Percentiles rank a stretch among this genome's conserved stretches.
Conservation (phyloP, 2,888 invertebrate species). For the Crepidodera aurea region DNA sequence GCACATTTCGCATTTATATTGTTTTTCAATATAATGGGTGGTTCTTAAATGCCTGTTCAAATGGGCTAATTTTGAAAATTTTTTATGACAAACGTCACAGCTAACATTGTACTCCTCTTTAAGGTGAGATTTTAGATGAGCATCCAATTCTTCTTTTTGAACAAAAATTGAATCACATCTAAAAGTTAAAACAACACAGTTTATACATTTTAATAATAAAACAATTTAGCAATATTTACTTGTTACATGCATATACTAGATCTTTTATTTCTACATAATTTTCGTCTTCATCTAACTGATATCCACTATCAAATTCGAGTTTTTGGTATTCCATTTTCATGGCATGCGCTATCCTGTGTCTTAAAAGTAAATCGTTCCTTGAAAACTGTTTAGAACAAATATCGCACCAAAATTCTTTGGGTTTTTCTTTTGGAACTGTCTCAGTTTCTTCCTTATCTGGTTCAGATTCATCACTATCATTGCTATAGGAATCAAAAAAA, state of each 20-base stretch:
- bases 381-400: constrained; percentile 55
- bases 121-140: constrained; percentile 42
- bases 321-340: constrained; percentile 51
- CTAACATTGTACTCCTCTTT: constrained; percentile 49
- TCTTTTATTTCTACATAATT: constrained; percentile 37
- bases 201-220: neutral
- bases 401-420: constrained; percentile 51
- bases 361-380: constrained; percentile 53
- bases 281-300: constrained; percentile 39
- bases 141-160: constrained; percentile 44
- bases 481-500: constrained; percentile 35
- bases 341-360: constrained; percentile 56
- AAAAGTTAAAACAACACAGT: neutral
- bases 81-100: constrained; percentile 66
- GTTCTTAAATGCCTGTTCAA: constrained; percentile 64
- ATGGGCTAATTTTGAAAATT: constrained; percentile 64
- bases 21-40: constrained; percentile 65
- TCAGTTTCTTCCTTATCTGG: constrained; percentile 31
- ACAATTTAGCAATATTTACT: neutral
- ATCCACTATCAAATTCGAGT: constrained; percentile 42
- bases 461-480: constrained; percentile 36
- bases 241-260: constrained; percentile 42
- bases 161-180: constrained; percentile 44
- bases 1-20: constrained; percentile 66
- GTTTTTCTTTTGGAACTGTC: constrained; percentile 30